Evolutionary conservation across 2,888 invertebrate species (phyloP).

Genomic region (Epinotia bilunana): DNA sequence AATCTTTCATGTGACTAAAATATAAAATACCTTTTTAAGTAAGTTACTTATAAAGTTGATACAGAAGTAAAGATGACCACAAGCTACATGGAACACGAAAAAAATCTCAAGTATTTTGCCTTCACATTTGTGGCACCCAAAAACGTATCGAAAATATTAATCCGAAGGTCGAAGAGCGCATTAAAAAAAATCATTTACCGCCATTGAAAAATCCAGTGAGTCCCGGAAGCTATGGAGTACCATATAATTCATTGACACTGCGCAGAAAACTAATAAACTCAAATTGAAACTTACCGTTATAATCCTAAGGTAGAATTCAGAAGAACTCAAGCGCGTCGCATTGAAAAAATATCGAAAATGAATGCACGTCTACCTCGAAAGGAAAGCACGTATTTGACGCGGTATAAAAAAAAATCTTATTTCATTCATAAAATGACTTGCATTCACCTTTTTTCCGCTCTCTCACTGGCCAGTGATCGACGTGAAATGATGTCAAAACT

Average conservation of each 20-base stretch:
- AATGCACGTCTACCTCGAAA: conserved; percentile 79
- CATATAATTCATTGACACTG: conserved; percentile 57
- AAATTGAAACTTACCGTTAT: conserved; percentile 48
- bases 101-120: too few relatives aligned
- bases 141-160: not conserved
- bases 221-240: conserved; percentile 66
- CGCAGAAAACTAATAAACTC: conserved; percentile 49
- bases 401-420: conserved; percentile 81
- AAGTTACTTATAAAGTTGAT: too few relatives aligned
- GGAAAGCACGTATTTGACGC: conserved; percentile 83
- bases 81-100: too few relatives aligned
- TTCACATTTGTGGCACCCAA: not conserved
- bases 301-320: conserved; percentile 49
- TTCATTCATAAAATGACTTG: conserved; percentile 84
- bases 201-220: conserved; percentile 43
- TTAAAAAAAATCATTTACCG: conserved; percentile 38
- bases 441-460: conserved; percentile 74
- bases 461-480: conserved; percentile 67
- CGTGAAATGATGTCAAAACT: conserved; percentile 81
- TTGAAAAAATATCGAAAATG: conserved; percentile 72
- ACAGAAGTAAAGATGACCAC: too few relatives aligned
- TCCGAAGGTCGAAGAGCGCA: not conserved
- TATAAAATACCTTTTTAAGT: too few relatives aligned
- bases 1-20: too few relatives aligned
- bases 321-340: conserved; percentile 46